Evolutionary conservation across 1,140 invertebrate species (phyloP), one percentile per base, ranked within the genome.

Genomic region (Asobara japonica): DNA sequence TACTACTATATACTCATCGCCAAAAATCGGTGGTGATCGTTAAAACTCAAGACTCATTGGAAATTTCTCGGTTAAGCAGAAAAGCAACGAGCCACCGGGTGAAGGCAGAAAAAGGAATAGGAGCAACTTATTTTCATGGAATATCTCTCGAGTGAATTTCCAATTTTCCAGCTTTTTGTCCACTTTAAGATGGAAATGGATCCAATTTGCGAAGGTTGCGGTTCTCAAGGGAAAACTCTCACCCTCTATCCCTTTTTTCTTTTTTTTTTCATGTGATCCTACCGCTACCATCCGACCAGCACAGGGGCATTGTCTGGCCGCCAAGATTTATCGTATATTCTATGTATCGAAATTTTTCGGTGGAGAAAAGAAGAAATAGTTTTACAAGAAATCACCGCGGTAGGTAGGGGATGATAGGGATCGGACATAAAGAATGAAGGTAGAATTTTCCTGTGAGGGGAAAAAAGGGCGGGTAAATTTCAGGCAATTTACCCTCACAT

Each of bases 121-220:
- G 10, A 16, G 29, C 29, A 62, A 62, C 29, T 62, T 62, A 62
- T 62, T 62, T 62, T 30, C 30, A 33, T 30, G n/a, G 60, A 30
- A 71, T 64, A 72, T 68, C 27, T 45, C 45, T 72, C 48, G 33
- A 64, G 71, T 67, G 65, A 72, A 41, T 72, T 66, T 68, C 30
- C 51, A 72, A 68, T 67, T 72, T 41, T 60, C 65, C 25, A 31
- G 60, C 33, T 67, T 68, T 68, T 67, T 67, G 56, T 68, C 71
- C 51, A 61, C 51, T 72, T 68, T 62, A 41, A 72, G 51, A 22
- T 48, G 51, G 51, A 62, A 72, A 61, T 25, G 65, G 65, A 68
- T 72, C 71, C 65, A 72, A 68, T 72, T 67, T 68, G 60, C 65
- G 48, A 68, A 72, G 65, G 65, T 64, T 67, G 25, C 27, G 25